phyloP scores from a whole-genome alignment of 2,888 invertebrate genomes.

The Acronicta alni region DNA sequence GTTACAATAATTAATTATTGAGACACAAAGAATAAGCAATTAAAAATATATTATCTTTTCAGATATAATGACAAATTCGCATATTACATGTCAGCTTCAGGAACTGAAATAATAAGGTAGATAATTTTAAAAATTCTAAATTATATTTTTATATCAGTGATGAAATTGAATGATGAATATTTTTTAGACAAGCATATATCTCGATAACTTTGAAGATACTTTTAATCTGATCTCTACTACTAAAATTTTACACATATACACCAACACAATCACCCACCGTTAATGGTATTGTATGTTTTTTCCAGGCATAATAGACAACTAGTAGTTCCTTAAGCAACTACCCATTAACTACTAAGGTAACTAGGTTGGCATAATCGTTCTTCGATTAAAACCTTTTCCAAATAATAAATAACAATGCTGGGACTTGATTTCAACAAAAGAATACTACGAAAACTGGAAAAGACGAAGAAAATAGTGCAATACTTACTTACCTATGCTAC shows the following conservation, averaged over 20 bases:
- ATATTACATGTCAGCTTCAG: too few relatives aligned
- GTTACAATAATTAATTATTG: not conserved
- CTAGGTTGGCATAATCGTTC: too few relatives aligned
- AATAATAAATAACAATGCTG: too few relatives aligned
- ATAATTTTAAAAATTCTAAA: not conserved
- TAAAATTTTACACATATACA: not conserved
- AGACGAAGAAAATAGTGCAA: too few relatives aligned
- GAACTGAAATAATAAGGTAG: not conserved
- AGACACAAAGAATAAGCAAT: not conserved
- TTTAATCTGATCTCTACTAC: slow-evolving; percentile 55
- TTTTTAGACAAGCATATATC: slow-evolving; percentile 80
- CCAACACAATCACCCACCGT: not conserved
- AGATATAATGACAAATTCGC: not conserved
- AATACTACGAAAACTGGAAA: too few relatives aligned
- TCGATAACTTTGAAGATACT: slow-evolving; percentile 73
- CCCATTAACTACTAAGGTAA: too few relatives aligned
- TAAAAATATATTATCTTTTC: not conserved
- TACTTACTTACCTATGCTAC: too few relatives aligned
- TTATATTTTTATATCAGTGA: too few relatives aligned
- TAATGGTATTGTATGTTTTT: not conserved
- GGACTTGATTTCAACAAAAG: too few relatives aligned
- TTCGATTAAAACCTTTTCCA: too few relatives aligned
- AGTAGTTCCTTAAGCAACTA: too few relatives aligned
- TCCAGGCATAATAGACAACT: not conserved
- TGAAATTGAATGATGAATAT: slow-evolving; percentile 60